These are phyloP conservation scores for Cryptops parisi DNA, from an alignment of 2,888 invertebrate species.

Conservation along the genomic window DNA sequence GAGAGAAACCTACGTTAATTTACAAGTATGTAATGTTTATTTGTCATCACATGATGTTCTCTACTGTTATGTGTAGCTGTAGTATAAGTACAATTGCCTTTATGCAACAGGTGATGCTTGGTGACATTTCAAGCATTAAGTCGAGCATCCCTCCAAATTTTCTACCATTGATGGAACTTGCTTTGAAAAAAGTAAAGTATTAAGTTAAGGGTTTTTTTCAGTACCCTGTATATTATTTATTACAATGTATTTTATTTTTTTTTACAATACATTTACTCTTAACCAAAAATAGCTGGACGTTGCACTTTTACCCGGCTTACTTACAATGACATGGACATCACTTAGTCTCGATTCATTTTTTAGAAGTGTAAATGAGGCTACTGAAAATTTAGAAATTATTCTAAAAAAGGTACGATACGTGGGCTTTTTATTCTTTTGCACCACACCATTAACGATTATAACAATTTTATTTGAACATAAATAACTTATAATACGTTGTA, in stretches of 20 bases:
- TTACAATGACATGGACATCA: conserved; percentile 68
- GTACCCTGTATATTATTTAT: neutral
- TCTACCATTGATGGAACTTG: conserved; percentile 48
- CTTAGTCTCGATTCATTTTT: conserved; percentile 52
- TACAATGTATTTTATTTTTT: neutral
- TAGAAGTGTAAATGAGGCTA: conserved; percentile 39
- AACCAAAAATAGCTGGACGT: conserved; percentile 35
- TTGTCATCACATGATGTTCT: neutral
- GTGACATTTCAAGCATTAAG: conserved; percentile 33
- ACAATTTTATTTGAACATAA: too few relatives aligned
- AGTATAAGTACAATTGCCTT: too few relatives aligned
- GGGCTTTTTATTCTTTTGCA: neutral
- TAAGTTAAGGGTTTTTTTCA: neutral
- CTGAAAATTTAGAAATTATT: conserved; percentile 43
- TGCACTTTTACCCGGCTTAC: conserved; percentile 57
- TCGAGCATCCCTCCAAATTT: conserved; percentile 48
- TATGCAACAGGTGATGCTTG: conserved; percentile 7
- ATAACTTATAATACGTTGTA: too few relatives aligned
- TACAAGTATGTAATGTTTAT: conserved; percentile 33
- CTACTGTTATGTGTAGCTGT: neutral
- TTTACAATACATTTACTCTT: neutral
- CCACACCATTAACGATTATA: neutral
- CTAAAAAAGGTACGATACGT: neutral
- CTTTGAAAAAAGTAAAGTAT: conserved; percentile 42
- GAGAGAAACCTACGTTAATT: conserved; percentile 43